phyloP scores from a whole-genome alignment of 1,140 invertebrate genomes.

The Coelopa frigida region DNA sequence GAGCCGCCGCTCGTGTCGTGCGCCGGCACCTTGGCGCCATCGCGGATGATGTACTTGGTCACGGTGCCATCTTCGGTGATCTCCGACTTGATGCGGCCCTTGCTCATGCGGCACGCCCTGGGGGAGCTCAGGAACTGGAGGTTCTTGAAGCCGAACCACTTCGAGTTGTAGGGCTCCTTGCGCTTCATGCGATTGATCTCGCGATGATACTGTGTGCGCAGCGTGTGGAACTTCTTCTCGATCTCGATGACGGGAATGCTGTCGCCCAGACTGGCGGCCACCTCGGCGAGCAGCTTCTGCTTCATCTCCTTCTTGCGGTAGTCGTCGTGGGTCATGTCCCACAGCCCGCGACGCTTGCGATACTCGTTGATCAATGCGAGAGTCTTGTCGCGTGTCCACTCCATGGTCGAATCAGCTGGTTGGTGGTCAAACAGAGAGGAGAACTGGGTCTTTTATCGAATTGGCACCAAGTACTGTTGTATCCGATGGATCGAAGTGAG shows the following conservation, averaged over 20 bases:
- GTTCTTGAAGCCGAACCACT: slow-evolving; percentile 44
- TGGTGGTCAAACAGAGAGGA: too few species aligned
- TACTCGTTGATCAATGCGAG: slow-evolving; percentile 37
- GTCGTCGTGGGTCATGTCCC: slow-evolving; percentile 44
- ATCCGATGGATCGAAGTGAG: not conserved
- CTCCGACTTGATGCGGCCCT: slow-evolving; percentile 30
- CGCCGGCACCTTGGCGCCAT: not conserved
- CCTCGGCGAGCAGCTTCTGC: slow-evolving; percentile 33
- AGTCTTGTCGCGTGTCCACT: slow-evolving; percentile 42
- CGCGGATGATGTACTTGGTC: slow-evolving; percentile 24
- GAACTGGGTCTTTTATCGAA: too few species aligned
- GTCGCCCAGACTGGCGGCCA: slow-evolving; percentile 28
- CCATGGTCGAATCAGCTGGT: slow-evolving; percentile 22
- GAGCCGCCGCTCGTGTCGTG: slow-evolving; percentile 11
- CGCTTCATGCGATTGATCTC: slow-evolving; percentile 44
- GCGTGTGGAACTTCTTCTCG: slow-evolving; percentile 41
- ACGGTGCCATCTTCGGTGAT: slow-evolving; percentile 24
- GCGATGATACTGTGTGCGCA: slow-evolving; percentile 40
- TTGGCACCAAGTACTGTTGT: not conserved
- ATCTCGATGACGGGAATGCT: slow-evolving; percentile 35
- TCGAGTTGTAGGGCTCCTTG: slow-evolving; percentile 41
- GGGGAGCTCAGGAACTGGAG: slow-evolving; percentile 38
- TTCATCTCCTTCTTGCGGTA: slow-evolving; percentile 43
- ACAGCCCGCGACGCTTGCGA: slow-evolving; percentile 34
- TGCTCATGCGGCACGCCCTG: slow-evolving; percentile 34